Conservation (phyloP, 2,113 vertebrate species). For the Buteo buteo region DNA sequence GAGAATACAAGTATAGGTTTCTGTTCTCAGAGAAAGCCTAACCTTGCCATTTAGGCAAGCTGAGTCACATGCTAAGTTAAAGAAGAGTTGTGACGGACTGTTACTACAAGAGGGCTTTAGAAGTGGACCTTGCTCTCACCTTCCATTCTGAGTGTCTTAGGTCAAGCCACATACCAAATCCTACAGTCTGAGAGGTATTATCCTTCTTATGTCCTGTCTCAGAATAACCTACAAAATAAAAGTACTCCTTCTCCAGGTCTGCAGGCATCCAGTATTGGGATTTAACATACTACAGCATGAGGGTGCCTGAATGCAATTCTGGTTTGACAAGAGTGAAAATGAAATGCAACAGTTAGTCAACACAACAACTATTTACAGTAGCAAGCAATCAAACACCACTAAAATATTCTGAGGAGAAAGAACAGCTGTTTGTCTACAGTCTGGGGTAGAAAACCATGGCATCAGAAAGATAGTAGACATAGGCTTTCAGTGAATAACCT, state of each 20-base stretch:
- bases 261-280: background rate
- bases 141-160: background rate
- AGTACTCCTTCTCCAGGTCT: background rate
- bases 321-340: background rate
- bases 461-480: background rate
- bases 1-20: background rate
- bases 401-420: constrained; percentile 4
- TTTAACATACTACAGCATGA: background rate
- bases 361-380: background rate
- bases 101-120: background rate
- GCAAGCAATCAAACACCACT: background rate
- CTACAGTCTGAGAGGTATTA: background rate
- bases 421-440: background rate
- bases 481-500: background rate
- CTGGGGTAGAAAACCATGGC: background rate
- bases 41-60: background rate
- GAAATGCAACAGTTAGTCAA: background rate
- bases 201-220: background rate
- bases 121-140: background rate
- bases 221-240: background rate
- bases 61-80: background rate
- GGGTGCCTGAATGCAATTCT: background rate
- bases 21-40: background rate
- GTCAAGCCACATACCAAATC: background rate
- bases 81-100: background rate